Evolutionary conservation across 2,113 vertebrate genomes (phyloP).

Genomic region (Peromyscus maniculatus): DNA sequence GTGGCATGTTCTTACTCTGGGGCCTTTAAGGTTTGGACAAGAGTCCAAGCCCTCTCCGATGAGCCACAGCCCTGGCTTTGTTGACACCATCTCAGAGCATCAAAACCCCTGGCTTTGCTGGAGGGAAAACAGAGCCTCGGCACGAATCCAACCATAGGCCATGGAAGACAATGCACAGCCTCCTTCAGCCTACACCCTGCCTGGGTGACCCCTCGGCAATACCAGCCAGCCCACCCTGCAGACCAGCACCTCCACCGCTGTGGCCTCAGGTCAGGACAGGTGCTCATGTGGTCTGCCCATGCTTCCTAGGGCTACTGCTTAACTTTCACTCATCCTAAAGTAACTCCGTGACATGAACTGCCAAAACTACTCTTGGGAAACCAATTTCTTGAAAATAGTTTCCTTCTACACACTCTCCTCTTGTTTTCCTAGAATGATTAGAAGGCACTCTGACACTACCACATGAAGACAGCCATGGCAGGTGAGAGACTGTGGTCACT

Average conservation of each 20-base stretch:
- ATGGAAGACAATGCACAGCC: rapidly evolving
- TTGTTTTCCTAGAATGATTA: neutral
- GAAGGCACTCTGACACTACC: rapidly evolving
- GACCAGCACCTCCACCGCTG: neutral
- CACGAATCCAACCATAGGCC: neutral
- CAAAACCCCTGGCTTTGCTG: neutral
- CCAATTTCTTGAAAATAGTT: neutral
- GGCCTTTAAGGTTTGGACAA: neutral
- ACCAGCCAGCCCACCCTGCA: neutral
- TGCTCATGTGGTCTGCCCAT: neutral
- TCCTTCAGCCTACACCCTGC: neutral
- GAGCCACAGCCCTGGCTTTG: neutral
- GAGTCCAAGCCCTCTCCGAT: neutral
- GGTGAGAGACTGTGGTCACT: neutral
- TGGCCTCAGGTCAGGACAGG: neutral
- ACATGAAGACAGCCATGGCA: neutral
- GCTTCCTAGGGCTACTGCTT: neutral
- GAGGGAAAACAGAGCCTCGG: neutral
- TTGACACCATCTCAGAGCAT: neutral
- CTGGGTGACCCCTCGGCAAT: rapidly evolving
- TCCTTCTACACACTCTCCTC: too few species aligned
- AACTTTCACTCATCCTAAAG: neutral
- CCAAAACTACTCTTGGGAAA: neutral
- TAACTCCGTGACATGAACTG: neutral
- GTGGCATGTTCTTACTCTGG: neutral